These are phyloP conservation scores for Dendroctonus valens DNA, from an alignment of 1,140 invertebrate genomes.

Conservation along the genomic window DNA sequence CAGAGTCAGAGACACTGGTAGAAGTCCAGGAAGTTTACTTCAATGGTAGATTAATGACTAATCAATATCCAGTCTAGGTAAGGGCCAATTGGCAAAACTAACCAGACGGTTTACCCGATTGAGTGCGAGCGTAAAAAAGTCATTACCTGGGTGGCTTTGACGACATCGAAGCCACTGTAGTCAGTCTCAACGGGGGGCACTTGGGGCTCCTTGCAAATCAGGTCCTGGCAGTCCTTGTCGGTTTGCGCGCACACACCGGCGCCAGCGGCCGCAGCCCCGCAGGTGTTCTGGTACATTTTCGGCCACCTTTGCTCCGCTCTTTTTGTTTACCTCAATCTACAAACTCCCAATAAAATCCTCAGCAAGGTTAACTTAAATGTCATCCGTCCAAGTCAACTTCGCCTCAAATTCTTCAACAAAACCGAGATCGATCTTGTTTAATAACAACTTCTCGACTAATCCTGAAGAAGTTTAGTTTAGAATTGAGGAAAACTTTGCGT, in stretches of 20 bases:
- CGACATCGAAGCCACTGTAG: slow-evolving; percentile 85
- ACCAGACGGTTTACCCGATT: neutral
- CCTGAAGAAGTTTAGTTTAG: too few species aligned
- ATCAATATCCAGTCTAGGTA: neutral
- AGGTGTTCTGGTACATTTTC: slow-evolving; percentile 64
- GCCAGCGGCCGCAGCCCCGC: slow-evolving; percentile 59
- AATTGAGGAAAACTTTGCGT: too few species aligned
- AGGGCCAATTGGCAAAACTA: neutral
- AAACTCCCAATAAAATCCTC: too few species aligned
- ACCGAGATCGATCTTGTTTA: too few species aligned
- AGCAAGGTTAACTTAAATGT: too few species aligned
- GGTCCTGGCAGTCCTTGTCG: slow-evolving; percentile 54
- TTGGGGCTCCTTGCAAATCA: slow-evolving; percentile 58
- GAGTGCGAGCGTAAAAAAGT: slow-evolving; percentile 1
- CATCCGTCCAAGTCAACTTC: too few species aligned
- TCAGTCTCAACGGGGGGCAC: slow-evolving; percentile 66
- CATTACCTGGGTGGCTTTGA: slow-evolving; percentile 84
- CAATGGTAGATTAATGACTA: too few species aligned
- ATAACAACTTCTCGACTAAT: too few species aligned
- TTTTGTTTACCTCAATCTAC: slow-evolving; percentile 3
- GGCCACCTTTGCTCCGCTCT: neutral
- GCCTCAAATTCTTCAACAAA: too few species aligned
- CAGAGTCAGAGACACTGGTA: neutral
- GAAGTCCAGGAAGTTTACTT: too few species aligned
- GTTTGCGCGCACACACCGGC: slow-evolving; percentile 54